These are phyloP conservation scores for Sapajus apella DNA, from an alignment of 2,113 vertebrate species.

Conservation along the genomic window DNA sequence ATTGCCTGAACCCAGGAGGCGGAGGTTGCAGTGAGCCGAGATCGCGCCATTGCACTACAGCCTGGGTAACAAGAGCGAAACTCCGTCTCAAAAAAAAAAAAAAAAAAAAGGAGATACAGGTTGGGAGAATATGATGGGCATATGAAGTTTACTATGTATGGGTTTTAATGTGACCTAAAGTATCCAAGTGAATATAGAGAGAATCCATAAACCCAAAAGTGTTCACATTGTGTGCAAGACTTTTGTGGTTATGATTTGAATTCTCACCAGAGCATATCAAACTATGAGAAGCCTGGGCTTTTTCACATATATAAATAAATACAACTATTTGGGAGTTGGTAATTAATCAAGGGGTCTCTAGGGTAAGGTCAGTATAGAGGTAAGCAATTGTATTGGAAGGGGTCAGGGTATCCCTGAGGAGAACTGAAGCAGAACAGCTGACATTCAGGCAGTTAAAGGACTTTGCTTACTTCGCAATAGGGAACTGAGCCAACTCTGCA, in stretches of 20 bases:
- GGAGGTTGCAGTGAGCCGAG: no score
- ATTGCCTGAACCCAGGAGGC: no score
- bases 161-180: background rate
- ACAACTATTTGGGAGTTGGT: no score
- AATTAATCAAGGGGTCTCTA: background rate
- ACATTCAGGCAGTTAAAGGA: background rate
- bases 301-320: background rate
- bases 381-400: background rate
- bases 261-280: background rate
- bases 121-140: background rate
- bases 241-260: constrained; percentile 3
- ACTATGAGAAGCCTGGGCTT: background rate
- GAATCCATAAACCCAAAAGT: background rate
- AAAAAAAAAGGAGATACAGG: background rate
- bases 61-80: no score
- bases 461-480: background rate
- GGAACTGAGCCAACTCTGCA: background rate
- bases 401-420: background rate
- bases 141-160: background rate
- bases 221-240: background rate
- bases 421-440: background rate
- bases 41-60: no score
- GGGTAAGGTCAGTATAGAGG: background rate
- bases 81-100: no score
- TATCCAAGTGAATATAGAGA: background rate